phyloP scores from a whole-genome alignment of 2,888 invertebrate genomes.

The Listrodromus nycthemerus region DNA sequence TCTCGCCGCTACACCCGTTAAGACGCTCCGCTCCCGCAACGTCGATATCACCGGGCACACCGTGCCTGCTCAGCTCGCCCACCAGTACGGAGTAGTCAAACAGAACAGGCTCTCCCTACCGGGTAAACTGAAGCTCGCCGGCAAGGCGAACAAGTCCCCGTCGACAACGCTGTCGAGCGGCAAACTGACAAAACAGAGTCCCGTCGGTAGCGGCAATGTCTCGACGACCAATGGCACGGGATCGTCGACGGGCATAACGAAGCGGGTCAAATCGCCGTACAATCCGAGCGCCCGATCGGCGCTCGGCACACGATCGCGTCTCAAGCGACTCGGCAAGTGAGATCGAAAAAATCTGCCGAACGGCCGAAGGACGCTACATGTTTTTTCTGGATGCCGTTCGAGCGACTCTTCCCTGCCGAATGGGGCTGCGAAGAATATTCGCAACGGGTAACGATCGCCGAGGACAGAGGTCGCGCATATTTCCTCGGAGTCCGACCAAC shows the following conservation, averaged over 20 bases:
- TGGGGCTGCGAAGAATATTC: background rate
- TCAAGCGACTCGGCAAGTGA: slow-evolving; percentile 82
- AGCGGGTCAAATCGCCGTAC: slow-evolving; percentile 80
- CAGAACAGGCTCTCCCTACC: slow-evolving; percentile 78
- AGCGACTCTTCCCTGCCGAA: background rate
- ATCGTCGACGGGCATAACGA: slow-evolving; percentile 76
- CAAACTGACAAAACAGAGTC: slow-evolving; percentile 63
- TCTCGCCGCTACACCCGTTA: slow-evolving; percentile 83
- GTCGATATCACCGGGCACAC: slow-evolving; percentile 82
- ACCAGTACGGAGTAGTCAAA: slow-evolving; percentile 80
- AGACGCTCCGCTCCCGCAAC: slow-evolving; percentile 83
- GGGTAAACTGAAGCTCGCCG: slow-evolving; percentile 75
- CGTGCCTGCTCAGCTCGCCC: slow-evolving; percentile 79
- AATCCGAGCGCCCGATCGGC: slow-evolving; percentile 79
- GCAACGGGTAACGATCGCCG: background rate
- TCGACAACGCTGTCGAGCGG: slow-evolving; percentile 50
- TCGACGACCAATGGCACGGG: slow-evolving; percentile 24
- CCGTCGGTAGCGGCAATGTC: slow-evolving; percentile 30
- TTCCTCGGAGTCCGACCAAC: background rate
- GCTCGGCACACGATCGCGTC: slow-evolving; percentile 81
- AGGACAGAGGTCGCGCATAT: background rate
- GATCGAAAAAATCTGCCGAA: background rate
- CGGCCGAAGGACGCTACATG: background rate
- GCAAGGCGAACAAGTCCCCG: slow-evolving; percentile 52
- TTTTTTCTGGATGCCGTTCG: background rate